Evolutionary conservation across 2,888 invertebrate genomes (phyloP), one percentile per base, ranked within the genome.

Genomic region (Nomada fucata): DNA sequence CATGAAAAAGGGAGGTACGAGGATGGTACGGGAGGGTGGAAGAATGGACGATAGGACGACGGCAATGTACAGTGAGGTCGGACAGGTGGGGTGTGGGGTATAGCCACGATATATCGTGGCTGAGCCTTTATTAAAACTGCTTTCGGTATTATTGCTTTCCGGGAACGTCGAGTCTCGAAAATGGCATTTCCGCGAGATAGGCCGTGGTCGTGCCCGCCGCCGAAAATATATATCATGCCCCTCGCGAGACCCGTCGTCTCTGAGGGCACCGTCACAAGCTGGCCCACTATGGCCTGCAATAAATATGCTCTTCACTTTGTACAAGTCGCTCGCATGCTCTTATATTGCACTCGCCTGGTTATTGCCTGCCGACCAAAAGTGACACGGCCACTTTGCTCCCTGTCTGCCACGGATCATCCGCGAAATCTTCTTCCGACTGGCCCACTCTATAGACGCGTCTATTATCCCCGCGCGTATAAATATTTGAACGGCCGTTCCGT

Each of bases 81-180:
- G 87, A 87, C 85, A 86, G 86, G 83, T 82, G 82, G 78, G 77
- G 85, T 78, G 75, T 82, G 79, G 84, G 86, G 81, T 69, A 78
- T 78, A 78, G 83, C 80, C 76, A 76, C 89, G 89, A 91, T 90
- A 90, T 91, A 91, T 90, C 85, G 89, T 87, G 84, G 78, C 84
- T 83, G 87, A 90, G 86, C 89, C 88, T 91, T 91, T 91, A 91
- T 91, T 90, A 91, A 91, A 91, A 91, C 88, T 89, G 87, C 89
- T 91, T 90, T 90, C 87, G 88, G 89, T 89, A 90, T 91, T 91
- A 90, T 91, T 91, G 89, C 91, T 91, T 90, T 90, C 87, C 89
- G 88, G 82, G 85, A 87, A 86, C 88, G 89, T 87, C 86, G 87
- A 83, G 88, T 84, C 89, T 86, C 88, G 87, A 90, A 90, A 90